phyloP scores from a whole-genome alignment of 2,888 invertebrate species.

The Agriopis marginaria region DNA sequence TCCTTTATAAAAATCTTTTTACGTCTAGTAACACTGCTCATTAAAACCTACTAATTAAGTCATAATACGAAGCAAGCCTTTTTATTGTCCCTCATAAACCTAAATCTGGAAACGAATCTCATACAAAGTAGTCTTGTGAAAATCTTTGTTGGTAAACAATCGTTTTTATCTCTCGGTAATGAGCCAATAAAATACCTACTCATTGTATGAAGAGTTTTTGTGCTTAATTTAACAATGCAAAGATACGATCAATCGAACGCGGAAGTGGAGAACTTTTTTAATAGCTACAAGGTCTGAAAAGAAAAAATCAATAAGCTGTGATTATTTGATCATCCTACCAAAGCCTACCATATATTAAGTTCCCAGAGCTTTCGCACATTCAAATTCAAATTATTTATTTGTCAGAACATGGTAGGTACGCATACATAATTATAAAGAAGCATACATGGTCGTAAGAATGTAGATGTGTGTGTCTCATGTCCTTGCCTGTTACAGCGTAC shows the following conservation, averaged over 20 bases:
- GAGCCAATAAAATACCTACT: slow-evolving; percentile 28
- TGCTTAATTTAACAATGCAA: slow-evolving; percentile 41
- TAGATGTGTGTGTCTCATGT: too few relatives aligned
- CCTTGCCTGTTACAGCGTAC: too few relatives aligned
- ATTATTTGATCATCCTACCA: slow-evolving; percentile 14
- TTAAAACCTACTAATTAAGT: too few relatives aligned
- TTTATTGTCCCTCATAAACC: slow-evolving; percentile 4
- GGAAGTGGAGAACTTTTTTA: slow-evolving; percentile 32
- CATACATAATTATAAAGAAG: too few relatives aligned
- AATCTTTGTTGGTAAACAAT: slow-evolving; percentile 33
- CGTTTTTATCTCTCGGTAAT: slow-evolving; percentile 25
- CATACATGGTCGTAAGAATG: too few relatives aligned
- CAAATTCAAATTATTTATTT: too few relatives aligned
- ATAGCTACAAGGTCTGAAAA: slow-evolving; percentile 35
- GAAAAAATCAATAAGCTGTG: slow-evolving; percentile 40
- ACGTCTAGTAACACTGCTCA: too few relatives aligned
- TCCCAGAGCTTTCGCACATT: too few relatives aligned
- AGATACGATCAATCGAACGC: slow-evolving; percentile 42
- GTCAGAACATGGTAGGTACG: too few relatives aligned
- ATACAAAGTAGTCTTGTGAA: slow-evolving; percentile 5
- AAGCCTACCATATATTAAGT: too few relatives aligned
- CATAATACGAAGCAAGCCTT: background rate
- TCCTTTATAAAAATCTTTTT: too few relatives aligned
- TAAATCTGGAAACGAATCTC: slow-evolving; percentile 9
- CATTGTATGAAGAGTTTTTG: slow-evolving; percentile 35